phyloP scores from a whole-genome alignment of 92 coral and sea anemone genomes.

The Zoanthus sansibaricus region DNA sequence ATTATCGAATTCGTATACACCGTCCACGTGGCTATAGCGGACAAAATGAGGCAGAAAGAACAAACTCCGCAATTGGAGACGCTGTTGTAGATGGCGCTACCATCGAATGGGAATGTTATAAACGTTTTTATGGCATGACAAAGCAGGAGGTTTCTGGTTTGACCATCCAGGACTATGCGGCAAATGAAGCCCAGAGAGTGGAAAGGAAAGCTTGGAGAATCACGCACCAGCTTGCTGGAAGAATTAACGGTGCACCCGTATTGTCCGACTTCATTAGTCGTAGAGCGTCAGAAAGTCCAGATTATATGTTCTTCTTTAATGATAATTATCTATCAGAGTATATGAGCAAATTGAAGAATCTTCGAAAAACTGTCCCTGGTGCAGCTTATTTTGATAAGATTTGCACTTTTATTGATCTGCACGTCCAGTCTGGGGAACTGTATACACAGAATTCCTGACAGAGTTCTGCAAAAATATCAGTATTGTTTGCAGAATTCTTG shows the following conservation, averaged over 20 bases:
- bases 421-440: slow-evolving; percentile 59
- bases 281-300: slow-evolving; percentile 50
- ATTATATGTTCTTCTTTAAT: slow-evolving; percentile 48
- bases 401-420: slow-evolving; percentile 58
- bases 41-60: neutral
- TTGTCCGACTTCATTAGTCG: slow-evolving; percentile 41
- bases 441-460: slow-evolving; percentile 60
- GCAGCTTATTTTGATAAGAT: slow-evolving; percentile 54
- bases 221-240: slow-evolving; percentile 44
- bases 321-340: slow-evolving; percentile 33
- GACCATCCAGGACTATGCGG: slow-evolving; percentile 11
- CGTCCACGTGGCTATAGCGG: too few relatives aligned
- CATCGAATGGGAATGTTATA: slow-evolving; percentile 43
- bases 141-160: slow-evolving; percentile 24
- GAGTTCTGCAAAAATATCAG: slow-evolving; percentile 48
- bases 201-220: slow-evolving; percentile 52
- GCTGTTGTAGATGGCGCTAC: slow-evolving; percentile 45
- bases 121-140: slow-evolving; percentile 37
- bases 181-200: slow-evolving; percentile 35
- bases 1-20: neutral
- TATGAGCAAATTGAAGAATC: slow-evolving; percentile 55
- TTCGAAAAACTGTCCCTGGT: slow-evolving; percentile 50
- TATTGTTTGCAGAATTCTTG: slow-evolving; percentile 50
- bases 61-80: slow-evolving; percentile 38
- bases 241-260: slow-evolving; percentile 51